These are phyloP conservation scores for Lasioglossum figueresi DNA, from an alignment of 2,888 invertebrate species.

Conservation along the genomic window DNA sequence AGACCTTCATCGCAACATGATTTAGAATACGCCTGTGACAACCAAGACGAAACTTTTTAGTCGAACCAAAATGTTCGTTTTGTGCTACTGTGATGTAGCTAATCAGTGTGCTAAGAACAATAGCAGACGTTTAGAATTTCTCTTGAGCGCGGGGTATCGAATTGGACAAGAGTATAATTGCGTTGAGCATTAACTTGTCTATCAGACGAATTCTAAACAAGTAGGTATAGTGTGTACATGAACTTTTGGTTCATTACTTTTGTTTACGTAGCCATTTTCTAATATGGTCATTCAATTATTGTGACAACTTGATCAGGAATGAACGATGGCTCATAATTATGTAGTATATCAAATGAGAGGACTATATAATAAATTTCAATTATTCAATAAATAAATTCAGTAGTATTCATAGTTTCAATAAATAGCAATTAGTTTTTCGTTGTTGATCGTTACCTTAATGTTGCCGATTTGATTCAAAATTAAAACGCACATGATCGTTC, in stretches of 20 bases:
- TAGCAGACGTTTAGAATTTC: neutral
- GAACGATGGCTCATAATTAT: too few species aligned
- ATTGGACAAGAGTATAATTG: neutral
- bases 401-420: too few species aligned
- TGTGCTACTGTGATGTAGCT: neutral
- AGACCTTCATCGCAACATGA: too few species aligned
- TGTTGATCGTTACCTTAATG: neutral
- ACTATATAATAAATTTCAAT: neutral
- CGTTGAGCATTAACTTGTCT: neutral
- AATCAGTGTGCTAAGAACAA: neutral
- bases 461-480: neutral
- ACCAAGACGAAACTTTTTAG: neutral
- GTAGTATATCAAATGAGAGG: neutral
- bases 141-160: neutral
- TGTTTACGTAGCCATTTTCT: neutral
- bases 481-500: neutral
- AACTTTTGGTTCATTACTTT: neutral
- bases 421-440: neutral
- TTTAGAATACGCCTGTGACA: too few species aligned
- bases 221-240: neutral
- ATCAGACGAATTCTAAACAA: neutral
- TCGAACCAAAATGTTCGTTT: neutral
- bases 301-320: too few species aligned
- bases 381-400: too few species aligned
- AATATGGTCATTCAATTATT: neutral